Conservation (phyloP, 2,888 invertebrate genomes). For the Eristalinus sepulchralis region DNA sequence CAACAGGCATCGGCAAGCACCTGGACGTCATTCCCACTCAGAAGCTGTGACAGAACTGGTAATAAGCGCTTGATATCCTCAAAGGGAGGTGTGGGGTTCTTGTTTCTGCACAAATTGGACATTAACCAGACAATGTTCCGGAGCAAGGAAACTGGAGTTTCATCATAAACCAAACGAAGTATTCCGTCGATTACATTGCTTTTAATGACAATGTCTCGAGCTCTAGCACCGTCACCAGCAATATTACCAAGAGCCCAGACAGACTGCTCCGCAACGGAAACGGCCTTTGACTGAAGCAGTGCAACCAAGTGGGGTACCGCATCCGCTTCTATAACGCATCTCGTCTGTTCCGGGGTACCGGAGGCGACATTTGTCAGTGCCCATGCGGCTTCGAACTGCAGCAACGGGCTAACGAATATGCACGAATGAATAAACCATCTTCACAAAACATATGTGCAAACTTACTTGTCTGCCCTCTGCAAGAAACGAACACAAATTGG, state of each 20-base stretch:
- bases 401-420: constrained; percentile 83
- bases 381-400: constrained; percentile 99
- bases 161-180: constrained; percentile 85
- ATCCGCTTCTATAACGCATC: constrained; percentile 91
- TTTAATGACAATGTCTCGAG: constrained; percentile 91
- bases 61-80: constrained; percentile 88
- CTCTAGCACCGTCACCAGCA: constrained; percentile 92
- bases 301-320: constrained; percentile 91
- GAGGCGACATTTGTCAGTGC: constrained; percentile 98
- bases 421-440: constrained; percentile 72
- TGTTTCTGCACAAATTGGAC: constrained; percentile 96
- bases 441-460: constrained; percentile 26
- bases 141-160: constrained; percentile 84
- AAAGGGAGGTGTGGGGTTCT: constrained; percentile 94
- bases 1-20: constrained; percentile 96
- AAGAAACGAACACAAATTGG: constrained; percentile 91
- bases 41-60: constrained; percentile 88
- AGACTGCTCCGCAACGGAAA: constrained; percentile 93
- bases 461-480: constrained; percentile 86
- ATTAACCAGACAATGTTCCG: constrained; percentile 96
- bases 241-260: constrained; percentile 99
- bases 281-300: constrained; percentile 86
- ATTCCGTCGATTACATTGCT: constrained; percentile 88
- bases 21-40: constrained; percentile 87
- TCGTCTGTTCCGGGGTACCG: constrained; percentile 95